phyloP scores from a whole-genome alignment of 2,888 invertebrate species.

The Drepanosiphum platanoidis region DNA sequence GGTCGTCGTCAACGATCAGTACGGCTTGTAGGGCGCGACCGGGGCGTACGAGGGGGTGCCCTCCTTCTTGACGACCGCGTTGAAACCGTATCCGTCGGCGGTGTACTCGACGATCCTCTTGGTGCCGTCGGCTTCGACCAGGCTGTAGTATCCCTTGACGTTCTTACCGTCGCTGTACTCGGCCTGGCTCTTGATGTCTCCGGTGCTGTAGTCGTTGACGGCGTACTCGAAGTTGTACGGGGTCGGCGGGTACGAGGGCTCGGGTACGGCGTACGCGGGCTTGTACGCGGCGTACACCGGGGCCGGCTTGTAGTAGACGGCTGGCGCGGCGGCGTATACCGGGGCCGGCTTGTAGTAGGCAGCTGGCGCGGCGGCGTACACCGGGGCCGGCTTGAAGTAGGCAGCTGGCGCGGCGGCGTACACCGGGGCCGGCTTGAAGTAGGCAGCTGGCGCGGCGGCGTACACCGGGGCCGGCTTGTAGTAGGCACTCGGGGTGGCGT shows the following conservation, averaged over 20 bases:
- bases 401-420: background rate
- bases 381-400: conserved; percentile 26
- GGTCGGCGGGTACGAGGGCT: conserved; percentile 3
- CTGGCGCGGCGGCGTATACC: background rate
- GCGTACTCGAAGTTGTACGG: conserved; percentile 53
- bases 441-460: background rate
- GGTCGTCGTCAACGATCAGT: background rate
- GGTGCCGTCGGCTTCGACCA: conserved; percentile 71
- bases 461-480: conserved; percentile 21
- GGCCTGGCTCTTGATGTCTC: conserved; percentile 39
- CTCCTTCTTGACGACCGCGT: conserved; percentile 52
- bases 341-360: conserved; percentile 28
- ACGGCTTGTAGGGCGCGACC: conserved; percentile 39
- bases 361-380: background rate
- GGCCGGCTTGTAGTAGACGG: background rate
- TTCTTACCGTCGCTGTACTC: conserved; percentile 68
- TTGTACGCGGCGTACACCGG: conserved; percentile 3
- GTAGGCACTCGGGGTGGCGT: no score
- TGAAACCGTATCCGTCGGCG: conserved; percentile 41
- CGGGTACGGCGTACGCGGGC: conserved; percentile 39
- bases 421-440: conserved; percentile 21
- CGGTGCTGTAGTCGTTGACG: conserved; percentile 29
- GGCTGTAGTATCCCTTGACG: conserved; percentile 33
- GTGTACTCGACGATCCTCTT: conserved; percentile 78
- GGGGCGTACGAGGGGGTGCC: background rate